Percentiles rank a stretch among this genome's conserved stretches.
Evolutionary conservation across 2,888 invertebrate genomes (phyloP).

Genomic region (Patella ulyssiponensis): DNA sequence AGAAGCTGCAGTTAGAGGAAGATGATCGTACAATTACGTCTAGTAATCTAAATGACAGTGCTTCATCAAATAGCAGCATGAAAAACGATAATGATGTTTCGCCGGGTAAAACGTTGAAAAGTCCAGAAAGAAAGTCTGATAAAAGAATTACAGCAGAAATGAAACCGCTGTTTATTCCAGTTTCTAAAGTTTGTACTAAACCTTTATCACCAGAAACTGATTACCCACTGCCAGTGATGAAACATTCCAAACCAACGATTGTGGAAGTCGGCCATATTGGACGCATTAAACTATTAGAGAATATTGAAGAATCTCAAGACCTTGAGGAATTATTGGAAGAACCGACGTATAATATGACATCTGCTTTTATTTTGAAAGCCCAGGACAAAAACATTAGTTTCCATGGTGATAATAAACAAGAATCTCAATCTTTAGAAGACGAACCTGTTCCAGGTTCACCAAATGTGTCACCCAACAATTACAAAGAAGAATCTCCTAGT

Average conservation of each 20-base stretch:
- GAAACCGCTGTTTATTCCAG: slow-evolving; percentile 12
- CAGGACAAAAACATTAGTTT: too few relatives aligned
- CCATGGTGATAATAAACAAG: background rate
- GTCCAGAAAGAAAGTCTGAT: background rate
- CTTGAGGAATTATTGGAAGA: slow-evolving; percentile 49
- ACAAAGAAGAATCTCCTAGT: too few relatives aligned
- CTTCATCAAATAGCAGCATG: background rate
- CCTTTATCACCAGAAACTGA: slow-evolving; percentile 28
- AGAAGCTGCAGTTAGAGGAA: background rate
- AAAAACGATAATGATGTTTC: background rate
- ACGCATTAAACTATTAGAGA: slow-evolving; percentile 53
- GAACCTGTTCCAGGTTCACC: too few relatives aligned
- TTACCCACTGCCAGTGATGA: slow-evolving; percentile 52
- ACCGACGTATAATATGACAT: slow-evolving; percentile 13
- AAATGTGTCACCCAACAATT: too few relatives aligned
- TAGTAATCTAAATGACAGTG: too few relatives aligned
- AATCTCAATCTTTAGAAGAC: too few relatives aligned
- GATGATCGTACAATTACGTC: background rate
- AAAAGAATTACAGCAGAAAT: background rate
- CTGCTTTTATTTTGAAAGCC: too few relatives aligned
- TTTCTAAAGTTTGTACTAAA: background rate
- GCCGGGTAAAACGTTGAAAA: background rate
- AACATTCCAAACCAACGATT: slow-evolving; percentile 52
- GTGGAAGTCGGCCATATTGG: slow-evolving; percentile 59
- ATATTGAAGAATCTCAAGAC: slow-evolving; percentile 53